Base-by-base conservation (phyloP, 1,140 invertebrate species). In the Holcopasites calliopsidis region DNA sequence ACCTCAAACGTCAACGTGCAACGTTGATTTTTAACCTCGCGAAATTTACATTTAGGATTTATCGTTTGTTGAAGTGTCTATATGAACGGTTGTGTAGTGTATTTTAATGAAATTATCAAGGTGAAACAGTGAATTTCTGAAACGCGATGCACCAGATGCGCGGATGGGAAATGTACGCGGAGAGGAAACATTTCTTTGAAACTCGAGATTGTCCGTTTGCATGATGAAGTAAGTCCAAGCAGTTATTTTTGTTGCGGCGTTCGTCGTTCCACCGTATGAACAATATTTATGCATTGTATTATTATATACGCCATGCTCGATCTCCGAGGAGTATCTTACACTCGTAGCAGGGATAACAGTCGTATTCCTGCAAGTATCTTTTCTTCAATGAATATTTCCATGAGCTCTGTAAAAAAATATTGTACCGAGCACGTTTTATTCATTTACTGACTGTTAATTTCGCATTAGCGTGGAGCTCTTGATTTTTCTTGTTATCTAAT, bases 1-100 rank as follows among this genome's bases (percentile, higher is more conserved):
- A 90, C 89, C 88, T 89, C 80, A 88, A 90, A 89, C 84, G 87
- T 88, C 87, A 88, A 86, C 82, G 85, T 83, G 61, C 69, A 55
- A 66, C 55, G 80, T 71, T 68, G 79, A 80, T 80, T 80, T 82
- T 71, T 77, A 78, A 81, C 66, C 78, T 82, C 69, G 74, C 60
- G 65, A 69, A n/a, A 18, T 66, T 65, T 44, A 58, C 38, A 61
- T 65, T 62, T 74, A 68, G n/a, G 49, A 49, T 76, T 73, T 58
- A 58, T 60, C 50, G 54, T 69, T 69, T 26, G 50, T 23, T 11
- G 1, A 8, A 18, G n/a, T 18, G 21, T 69, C 40, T 49, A 42
- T 35, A 65, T 57, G 31, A 40, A 58, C 35, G 18, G 5, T 49
- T n/a, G 31, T 60, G 35, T 13, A 50, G 31, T 50, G 44, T 42